These are phyloP conservation scores for Trematomus loennbergii DNA, from an alignment of 2,113 vertebrate genomes.

Conservation along the genomic window DNA sequence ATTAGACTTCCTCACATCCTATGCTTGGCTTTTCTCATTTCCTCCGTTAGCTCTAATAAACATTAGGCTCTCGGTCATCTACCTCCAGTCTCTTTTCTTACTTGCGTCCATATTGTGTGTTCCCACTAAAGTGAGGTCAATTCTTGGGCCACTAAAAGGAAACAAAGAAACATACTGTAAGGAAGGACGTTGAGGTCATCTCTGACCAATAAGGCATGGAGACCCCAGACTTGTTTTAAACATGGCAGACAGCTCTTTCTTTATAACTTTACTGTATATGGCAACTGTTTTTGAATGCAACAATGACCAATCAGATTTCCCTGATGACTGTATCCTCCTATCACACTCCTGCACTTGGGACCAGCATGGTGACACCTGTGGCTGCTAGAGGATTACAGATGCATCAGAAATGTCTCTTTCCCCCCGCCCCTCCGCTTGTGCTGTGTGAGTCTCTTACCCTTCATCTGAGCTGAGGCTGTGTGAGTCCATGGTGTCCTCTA, in stretches of 20 bases:
- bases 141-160: neutral
- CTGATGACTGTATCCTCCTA: no score
- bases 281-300: no score
- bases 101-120: no score
- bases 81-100: no score
- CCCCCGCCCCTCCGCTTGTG: neutral
- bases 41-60: neutral
- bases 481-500: slow-evolving; percentile 67
- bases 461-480: slow-evolving; percentile 80
- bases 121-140: neutral
- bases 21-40: neutral
- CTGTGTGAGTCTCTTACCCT: slow-evolving; percentile 74
- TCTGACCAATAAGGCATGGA: neutral
- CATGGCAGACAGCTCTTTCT: no score
- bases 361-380: neutral
- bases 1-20: neutral
- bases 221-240: no score
- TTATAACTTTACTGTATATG: no score
- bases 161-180: slow-evolving; percentile 15
- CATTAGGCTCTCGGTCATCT: neutral
- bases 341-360: neutral
- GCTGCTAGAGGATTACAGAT: no score
- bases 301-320: no score
- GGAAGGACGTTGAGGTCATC: slow-evolving; percentile 21
- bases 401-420: neutral